Evolutionary conservation across 1,140 invertebrate species (phyloP).

Genomic region (Cheumatopsyche charites): DNA sequence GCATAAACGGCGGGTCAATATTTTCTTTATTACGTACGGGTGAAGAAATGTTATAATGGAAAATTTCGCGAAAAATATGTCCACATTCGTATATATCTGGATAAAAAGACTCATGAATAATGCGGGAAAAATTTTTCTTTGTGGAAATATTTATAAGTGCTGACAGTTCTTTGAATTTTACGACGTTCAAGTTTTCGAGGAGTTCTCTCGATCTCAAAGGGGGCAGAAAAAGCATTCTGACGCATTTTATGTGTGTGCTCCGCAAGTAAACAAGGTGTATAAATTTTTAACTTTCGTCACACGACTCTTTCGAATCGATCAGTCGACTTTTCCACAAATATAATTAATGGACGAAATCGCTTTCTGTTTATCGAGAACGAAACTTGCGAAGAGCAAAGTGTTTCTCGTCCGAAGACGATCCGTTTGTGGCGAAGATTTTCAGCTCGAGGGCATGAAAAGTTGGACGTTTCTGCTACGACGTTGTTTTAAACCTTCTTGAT

Average conservation of each 20-base stretch:
- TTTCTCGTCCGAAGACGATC: not conserved
- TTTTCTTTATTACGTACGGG: too few species aligned
- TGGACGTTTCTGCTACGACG: not conserved
- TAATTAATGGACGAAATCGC: too few species aligned
- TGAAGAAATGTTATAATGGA: too few species aligned
- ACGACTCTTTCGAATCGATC: too few species aligned
- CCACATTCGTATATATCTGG: too few species aligned
- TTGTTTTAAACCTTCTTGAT: slow-evolving; percentile 10
- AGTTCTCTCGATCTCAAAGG: not conserved
- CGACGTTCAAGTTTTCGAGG: slow-evolving; percentile 1
- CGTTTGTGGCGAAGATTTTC: not conserved
- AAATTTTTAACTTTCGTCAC: too few species aligned
- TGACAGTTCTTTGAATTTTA: slow-evolving; percentile 3
- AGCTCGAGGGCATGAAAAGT: not conserved
- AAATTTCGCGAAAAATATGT: too few species aligned
- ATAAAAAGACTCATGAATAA: slow-evolving; percentile 13
- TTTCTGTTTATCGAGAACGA: not conserved
- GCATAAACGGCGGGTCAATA: too few species aligned
- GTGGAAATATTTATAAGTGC: not conserved
- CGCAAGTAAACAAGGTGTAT: too few species aligned
- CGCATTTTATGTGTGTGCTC: too few species aligned
- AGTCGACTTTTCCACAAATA: too few species aligned
- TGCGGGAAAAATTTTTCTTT: not conserved
- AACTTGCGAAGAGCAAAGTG: not conserved
- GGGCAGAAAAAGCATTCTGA: too few species aligned